Base-by-base conservation (phyloP, 2,113 vertebrate genomes). In the Helogale parvula region DNA sequence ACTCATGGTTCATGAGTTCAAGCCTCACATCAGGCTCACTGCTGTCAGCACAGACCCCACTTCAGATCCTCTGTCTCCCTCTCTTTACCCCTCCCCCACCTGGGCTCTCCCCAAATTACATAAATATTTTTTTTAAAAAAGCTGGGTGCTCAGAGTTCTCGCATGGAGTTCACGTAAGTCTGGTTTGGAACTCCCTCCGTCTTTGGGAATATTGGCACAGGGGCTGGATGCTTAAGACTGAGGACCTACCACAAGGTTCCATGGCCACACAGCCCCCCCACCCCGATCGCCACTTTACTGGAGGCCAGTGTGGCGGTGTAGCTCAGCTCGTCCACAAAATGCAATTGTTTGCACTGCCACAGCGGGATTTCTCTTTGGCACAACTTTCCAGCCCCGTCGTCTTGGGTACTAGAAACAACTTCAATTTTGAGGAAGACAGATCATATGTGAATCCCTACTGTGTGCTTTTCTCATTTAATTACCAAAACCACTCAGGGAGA, bases 261-360 rank as follows among this genome's bases (percentile, higher is more conserved):
- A 1, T 23, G 8, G 14, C 21, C 81, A 45, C 10, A 2, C 10
- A 8, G 23, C 11, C 12, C 8, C 0, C 0, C 3, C 6, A 0
- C 6, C 25, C 23, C 69, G 3, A 5, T 0, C 2, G 17, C 16
- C n/a, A 3, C 45, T 1, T 3, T 50, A 41, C 35, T 23, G 29
- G 35, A 33, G 38, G 19, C 76, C 5, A 3, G 4, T 7, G 17
- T 5, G 7, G 13, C 2, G 14, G 15, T 29, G 0, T 3, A 7
- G 50, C 54, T 68, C 60, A 31, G 57, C 12, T 79, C 1, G 63
- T 23, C 35, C 25, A 3, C 23, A n/a, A 25, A 33, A 23, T 8
- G 3, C 35, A 29, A 1, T 23, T 4, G 21, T 33, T 15, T 33
- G 5, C 8, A 23, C 3, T 4, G 2, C 45, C 17, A 52, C 11